Base-by-base conservation (phyloP, 2,888 invertebrate genomes). In the Pyrochroa serraticornis region DNA sequence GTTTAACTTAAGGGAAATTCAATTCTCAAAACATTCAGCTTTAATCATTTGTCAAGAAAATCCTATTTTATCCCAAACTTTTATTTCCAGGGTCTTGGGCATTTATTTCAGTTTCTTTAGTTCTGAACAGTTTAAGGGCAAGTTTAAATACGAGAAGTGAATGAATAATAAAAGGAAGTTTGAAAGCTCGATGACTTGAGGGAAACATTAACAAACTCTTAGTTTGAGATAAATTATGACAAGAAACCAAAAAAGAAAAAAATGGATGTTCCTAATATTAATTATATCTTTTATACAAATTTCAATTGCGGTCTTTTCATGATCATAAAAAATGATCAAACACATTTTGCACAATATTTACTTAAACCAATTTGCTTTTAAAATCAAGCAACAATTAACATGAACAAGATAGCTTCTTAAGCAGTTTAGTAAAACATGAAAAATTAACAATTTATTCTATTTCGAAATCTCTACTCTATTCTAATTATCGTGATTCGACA, bases 1-100 rank as follows among this genome's bases (percentile, higher is more conserved):
- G 61, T 55, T 60, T 56, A 55, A 58, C 55, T 56, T 47, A 57
- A 62, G 60, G 62, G 54, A 58, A 62, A 66, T 66, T 55, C 57
- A 64, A 46, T 63, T 58, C 58, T 62, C 59, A 58, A 42, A 52
- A 44, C 59, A 60, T 58, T 58, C 61, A 60, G 58, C 59, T 57
- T 42, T 47, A 60, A 53, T 58, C 62, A 60, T 66, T 64, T 64
- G 58, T 61, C 61, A 63, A 46, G 49, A 47, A 63, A 64, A 64
- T 41, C 54, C 57, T 36, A 54, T 62, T 64, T 62, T 45, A 53
- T 53, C 46, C 46, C 38, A 38, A 45, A 45, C 14, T 46, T 52
- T 53, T 51, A n/a, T 51, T 31, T 35, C 33, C 31, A 48, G 41
- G 22, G 22, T 5, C 35, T 33, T 38, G 5, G 8, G 31, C 49